Evolutionary conservation across 2,888 invertebrate species (phyloP).

Genomic region (Drosophila quinaria): DNA sequence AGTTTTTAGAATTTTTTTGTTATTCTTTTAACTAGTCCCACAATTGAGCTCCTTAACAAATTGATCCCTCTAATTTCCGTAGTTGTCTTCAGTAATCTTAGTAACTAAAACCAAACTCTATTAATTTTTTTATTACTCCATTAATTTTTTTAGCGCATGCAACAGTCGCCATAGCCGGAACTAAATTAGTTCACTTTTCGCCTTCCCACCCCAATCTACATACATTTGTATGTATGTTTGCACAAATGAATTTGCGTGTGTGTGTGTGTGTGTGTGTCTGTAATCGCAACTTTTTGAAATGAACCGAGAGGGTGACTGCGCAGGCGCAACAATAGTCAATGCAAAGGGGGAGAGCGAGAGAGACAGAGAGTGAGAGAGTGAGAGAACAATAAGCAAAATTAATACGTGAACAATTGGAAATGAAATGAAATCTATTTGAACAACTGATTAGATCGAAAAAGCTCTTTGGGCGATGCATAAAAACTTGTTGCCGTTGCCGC

Average conservation of each 20-base stretch:
- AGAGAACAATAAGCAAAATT: conserved; percentile 50
- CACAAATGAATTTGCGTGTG: no score
- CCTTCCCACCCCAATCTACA: conserved; percentile 26
- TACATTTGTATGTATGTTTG: background rate
- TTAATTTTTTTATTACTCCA: no score
- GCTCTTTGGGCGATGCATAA: conserved; percentile 18
- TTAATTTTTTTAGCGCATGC: conserved; percentile 25
- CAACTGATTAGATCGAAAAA: conserved; percentile 64
- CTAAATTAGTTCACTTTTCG: background rate
- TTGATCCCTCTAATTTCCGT: no score
- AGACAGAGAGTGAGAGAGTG: background rate
- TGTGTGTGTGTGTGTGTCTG: conserved; percentile 11
- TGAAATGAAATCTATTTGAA: conserved; percentile 73
- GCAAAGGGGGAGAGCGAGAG: conserved; percentile 11
- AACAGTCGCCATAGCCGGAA: conserved; percentile 6
- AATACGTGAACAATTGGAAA: conserved; percentile 64
- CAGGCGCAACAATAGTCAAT: conserved; percentile 42
- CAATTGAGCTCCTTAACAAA: no score
- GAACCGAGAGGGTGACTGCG: conserved; percentile 29
- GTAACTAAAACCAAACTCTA: no score
- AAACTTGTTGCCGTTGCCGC: conserved; percentile 62
- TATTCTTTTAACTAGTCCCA: no score
- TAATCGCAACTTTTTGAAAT: conserved; percentile 44
- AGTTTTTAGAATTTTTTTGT: no score
- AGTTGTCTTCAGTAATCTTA: no score